phyloP scores from a whole-genome alignment of 1,140 invertebrate genomes.

The Bombus superbus region DNA sequence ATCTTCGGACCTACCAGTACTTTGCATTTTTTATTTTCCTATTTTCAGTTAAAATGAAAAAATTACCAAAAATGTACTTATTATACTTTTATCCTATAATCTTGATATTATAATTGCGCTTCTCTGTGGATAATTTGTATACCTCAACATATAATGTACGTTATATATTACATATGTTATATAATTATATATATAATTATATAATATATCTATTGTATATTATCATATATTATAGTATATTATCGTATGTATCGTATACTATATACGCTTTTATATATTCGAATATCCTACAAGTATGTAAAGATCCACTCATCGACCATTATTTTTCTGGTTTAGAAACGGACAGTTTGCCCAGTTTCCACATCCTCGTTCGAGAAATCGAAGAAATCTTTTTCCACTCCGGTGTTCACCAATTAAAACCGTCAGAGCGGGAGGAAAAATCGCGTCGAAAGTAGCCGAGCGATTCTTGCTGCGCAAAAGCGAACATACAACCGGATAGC shows the following conservation, averaged over 20 bases:
- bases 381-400: conserved; percentile 3
- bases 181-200: no score
- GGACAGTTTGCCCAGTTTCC: background rate
- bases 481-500: background rate
- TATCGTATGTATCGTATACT: background rate
- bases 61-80: no score
- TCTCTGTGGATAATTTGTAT: no score
- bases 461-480: conserved; percentile 26
- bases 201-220: no score
- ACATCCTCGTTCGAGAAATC: background rate
- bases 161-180: no score
- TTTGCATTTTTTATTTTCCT: no score
- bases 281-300: background rate
- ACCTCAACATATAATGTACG: no score
- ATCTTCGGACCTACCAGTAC: no score
- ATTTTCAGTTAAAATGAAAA: no score
- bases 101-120: no score
- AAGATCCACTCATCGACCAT: background rate
- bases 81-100: no score
- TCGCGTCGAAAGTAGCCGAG: background rate
- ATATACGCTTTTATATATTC: background rate
- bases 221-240: no score
- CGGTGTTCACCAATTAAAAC: background rate
- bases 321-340: background rate
- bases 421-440: background rate